Conservation (phyloP, 2,888 invertebrate species). For the Helicoverpa assulta region DNA sequence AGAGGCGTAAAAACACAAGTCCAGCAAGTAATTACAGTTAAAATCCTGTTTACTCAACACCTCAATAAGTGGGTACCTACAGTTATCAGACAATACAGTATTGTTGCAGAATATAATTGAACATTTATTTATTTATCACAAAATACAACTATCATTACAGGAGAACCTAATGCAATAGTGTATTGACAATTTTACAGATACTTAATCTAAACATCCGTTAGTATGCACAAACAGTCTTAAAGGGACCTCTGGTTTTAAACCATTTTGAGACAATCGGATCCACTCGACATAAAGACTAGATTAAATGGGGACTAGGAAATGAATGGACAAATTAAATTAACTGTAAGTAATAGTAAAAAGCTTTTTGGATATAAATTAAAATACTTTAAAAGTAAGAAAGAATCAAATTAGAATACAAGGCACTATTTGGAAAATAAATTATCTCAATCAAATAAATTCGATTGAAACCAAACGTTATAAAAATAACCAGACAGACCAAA, state of each 20-base stretch:
- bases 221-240: background rate
- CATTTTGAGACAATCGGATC: background rate
- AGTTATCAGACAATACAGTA: conserved; percentile 40
- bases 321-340: too few species aligned
- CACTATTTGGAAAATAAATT: background rate
- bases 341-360: too few species aligned
- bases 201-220: conserved; percentile 49
- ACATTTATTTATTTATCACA: too few species aligned
- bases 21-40: too few species aligned
- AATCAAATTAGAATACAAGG: background rate
- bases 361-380: background rate
- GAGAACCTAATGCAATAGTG: too few species aligned
- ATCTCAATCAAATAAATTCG: too few species aligned
- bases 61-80: conserved; percentile 10
- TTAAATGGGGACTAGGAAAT: too few species aligned
- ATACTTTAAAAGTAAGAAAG: background rate
- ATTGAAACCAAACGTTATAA: too few species aligned
- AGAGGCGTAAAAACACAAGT: too few species aligned
- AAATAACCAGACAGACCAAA: too few species aligned
- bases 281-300: background rate
- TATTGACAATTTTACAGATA: too few species aligned
- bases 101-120: conserved; percentile 41
- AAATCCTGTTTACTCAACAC: background rate
- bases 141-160: too few species aligned
- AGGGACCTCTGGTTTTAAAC: conserved; percentile 3